Evolutionary conservation across 2,888 invertebrate genomes (phyloP), one percentile per base, ranked within the genome.

Genomic region (Crioceris asparagi): DNA sequence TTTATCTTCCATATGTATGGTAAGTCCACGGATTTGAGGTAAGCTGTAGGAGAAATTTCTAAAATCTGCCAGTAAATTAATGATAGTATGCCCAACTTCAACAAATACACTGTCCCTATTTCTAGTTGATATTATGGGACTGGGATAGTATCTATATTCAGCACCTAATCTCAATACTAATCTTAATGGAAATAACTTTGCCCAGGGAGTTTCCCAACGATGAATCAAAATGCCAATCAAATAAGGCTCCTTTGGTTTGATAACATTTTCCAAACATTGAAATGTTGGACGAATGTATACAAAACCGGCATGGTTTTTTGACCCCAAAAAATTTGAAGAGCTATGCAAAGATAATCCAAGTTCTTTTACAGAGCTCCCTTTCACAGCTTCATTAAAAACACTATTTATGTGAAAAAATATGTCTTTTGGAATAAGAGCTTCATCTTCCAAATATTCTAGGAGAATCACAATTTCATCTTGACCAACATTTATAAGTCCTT

Each of bases 51-150:
- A 75, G 58, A 78, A 87, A 58, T 84, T 86, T 40, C 84, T 71
- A 57, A 88, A 87, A 65, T 90, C 88, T 7, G 84, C 86, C 46
- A 88, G 64, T 36, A 90, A 72, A 66, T 85, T 87, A 63, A 90
- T 85, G 41, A 90, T 84, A 7, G 88, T 88, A 58, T 87, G 86
- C 1, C 87, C 86, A 40, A 88, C 82, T 66, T 88, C 87, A 18
- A 76, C 81, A 59, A 81, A 90, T 4, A 87, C 80, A 1, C 87
- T 79, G 48, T 82, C 80, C 10, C 88, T 68, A 54, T 78, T 73
- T 16, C 85, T 69, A 12, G 82, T 75, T 12, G 85, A 84, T 33
- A 88, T 77, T 44, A 88, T 67, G 1, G 87, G 84, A 55, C 83
- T 83, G 1, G 88, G 88, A 63, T 90, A 90, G 57, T 85, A 87